Base-by-base conservation (phyloP, 2,888 invertebrate species). In the Dasypogon diadema region DNA sequence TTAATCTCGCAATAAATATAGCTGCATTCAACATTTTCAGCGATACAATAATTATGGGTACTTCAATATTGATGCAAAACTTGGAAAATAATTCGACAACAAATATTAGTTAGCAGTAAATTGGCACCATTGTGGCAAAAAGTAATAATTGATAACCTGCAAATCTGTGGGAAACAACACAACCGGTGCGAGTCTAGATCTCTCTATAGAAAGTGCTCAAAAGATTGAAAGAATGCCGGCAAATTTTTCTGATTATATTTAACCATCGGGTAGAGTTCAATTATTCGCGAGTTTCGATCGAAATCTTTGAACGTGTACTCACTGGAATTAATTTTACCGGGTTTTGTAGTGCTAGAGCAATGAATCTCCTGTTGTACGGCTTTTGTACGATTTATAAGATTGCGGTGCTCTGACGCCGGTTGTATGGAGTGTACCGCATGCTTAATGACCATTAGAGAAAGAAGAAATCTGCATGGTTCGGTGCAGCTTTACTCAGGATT, bases 341-440 rank as follows among this genome's bases (percentile, higher is more conserved):
- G 24, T 30, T 5, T 58, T 58, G 26, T 26, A 16, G 30, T 58
- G 24, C 16, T 26, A 58, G 16, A 58, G 30, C 58, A 58, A 58
- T 16, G 8, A 24, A n/a, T 30, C 14, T 16, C 16, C 55, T 30
- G 26, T 46, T 46, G 46, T 14, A 12, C 26, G 26, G 58, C 55
- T 30, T 30, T 12, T 24, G 30, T 26, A 8, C 58, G 26, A 58
- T 58, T 58, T 58, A 58, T 34, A 58, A 58, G 26, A 58, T 58
- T 58, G 26, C 58, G 58, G 58, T 58, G 24, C 18, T 58, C 58
- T 58, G 2, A 16, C 30, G 58, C 58, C n/a, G n/a, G n/a, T n/a
- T n/a, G n/a, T n/a, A n/a, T n/a, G n/a, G n/a, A n/a, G 58, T 26
- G 58, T 58, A 58, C 58, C 58, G 58, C 58, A 58, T 58, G 58